Percentiles rank a stretch among this genome's conserved stretches.
Evolutionary conservation across 2,113 vertebrate genomes (phyloP).

Genomic region (Macheiramphus alcinus): DNA sequence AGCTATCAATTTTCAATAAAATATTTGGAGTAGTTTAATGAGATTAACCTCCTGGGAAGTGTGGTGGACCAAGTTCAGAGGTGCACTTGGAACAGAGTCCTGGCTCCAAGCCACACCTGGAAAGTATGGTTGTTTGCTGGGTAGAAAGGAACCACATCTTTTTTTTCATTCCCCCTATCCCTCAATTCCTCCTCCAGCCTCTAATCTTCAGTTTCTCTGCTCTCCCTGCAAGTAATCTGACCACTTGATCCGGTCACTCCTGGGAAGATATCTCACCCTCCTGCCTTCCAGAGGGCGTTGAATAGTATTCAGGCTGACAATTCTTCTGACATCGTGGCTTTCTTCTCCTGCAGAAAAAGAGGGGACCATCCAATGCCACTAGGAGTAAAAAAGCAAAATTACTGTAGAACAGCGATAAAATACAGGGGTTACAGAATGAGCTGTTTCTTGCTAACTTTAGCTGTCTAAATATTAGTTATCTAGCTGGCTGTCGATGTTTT

Average conservation of each 20-base stretch:
- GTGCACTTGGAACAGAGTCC: not conserved
- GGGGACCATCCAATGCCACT: not conserved
- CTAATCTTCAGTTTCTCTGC: not conserved
- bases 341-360: not conserved
- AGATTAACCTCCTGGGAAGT: not conserved
- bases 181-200: not conserved
- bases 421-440: not conserved
- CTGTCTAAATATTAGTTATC: not conserved
- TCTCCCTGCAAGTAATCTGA: not conserved
- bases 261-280: not conserved
- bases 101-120: not conserved
- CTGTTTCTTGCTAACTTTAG: not conserved
- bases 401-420: not conserved
- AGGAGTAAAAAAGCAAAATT: not conserved
- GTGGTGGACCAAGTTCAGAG: not conserved
- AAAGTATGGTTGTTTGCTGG: not conserved
- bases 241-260: not conserved
- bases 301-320: not conserved
- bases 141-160: not conserved
- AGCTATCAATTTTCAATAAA: conserved; percentile 39
- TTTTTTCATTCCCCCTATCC: not conserved
- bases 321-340: not conserved
- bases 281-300: not conserved
- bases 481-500: not conserved
- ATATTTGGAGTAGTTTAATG: conserved; percentile 15